A percentile compares a stretch with the other conserved stretches of the same genome.
Evolutionary conservation across 2,797 vertebrate species (phyloP).

Genomic region (Ctenosaura bakeri): DNA sequence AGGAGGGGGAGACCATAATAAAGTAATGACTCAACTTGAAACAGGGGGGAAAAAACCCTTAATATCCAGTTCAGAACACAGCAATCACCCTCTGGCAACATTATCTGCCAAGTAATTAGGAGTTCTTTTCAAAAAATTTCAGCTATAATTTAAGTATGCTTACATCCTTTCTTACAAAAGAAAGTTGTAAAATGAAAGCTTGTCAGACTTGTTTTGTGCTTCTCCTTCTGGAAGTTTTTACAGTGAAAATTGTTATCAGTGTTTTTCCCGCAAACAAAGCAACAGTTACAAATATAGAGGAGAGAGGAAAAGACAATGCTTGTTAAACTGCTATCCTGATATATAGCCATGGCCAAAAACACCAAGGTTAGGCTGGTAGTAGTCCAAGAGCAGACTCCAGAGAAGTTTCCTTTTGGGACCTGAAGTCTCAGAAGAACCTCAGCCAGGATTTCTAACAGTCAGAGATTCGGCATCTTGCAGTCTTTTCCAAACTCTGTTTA

Average conservation of each 20-base stretch:
- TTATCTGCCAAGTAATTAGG: slow-evolving; percentile 66
- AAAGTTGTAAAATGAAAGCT: slow-evolving; percentile 65
- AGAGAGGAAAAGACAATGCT: slow-evolving; percentile 31
- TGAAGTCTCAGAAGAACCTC: too few species aligned
- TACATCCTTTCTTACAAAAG: slow-evolving; percentile 61
- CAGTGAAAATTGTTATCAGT: slow-evolving; percentile 52
- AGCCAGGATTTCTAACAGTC: too few species aligned
- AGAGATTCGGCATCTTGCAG: too few species aligned
- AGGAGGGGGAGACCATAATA: slow-evolving; percentile 62
- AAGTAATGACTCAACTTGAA: slow-evolving; percentile 68
- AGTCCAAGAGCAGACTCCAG: background rate
- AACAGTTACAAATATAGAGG: slow-evolving; percentile 22
- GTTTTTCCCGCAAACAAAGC: slow-evolving; percentile 55
- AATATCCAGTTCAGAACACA: slow-evolving; percentile 67
- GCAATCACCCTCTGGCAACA: slow-evolving; percentile 64
- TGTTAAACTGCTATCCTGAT: slow-evolving; percentile 2
- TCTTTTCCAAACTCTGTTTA: too few species aligned
- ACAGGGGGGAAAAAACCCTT: background rate
- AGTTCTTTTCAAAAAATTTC: slow-evolving; percentile 55
- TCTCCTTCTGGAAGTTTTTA: slow-evolving; percentile 68
- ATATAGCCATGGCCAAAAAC: background rate
- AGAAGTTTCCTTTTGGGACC: too few species aligned
- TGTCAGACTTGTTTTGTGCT: slow-evolving; percentile 57
- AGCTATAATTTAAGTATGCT: slow-evolving; percentile 60
- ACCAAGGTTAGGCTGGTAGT: background rate